Base-by-base conservation (phyloP, 2,888 invertebrate species). In the Tubulanus polymorphus region DNA sequence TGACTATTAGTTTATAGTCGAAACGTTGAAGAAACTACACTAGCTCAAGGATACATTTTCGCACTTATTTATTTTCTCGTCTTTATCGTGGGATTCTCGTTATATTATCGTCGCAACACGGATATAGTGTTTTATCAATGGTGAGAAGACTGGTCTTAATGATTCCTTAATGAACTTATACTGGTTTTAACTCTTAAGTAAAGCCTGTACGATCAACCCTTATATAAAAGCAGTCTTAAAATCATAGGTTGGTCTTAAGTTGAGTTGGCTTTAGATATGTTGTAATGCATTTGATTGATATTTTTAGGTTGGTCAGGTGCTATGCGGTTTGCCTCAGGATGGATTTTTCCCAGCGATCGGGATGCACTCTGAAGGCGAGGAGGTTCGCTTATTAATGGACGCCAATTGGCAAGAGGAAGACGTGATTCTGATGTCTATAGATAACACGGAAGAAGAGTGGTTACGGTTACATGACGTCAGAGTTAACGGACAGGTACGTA, bases 391-490 rank as follows among this genome's bases (percentile, higher is more conserved):
- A 20, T 61, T 67, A 37, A 65, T 76, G 27, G 75, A 79, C 52
- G 73, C 76, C 2, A 66, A 72, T 32, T 80, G 79, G 78, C 67
- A 71, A 12, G 71, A 74, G 20, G 77, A 78, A 53, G 81, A 81
- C 56, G 75, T 80, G 49, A 77, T 76, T 35, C 74, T 77, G 54
- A 82, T 82, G 82, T 78, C 81, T 32, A 76, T 82, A 15, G 82
- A 82, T 63, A 79, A 76, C 56, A 76, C 78, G 51, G 82, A 82
- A 64, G 82, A 82, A 29, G 81, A 81, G 28, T 83, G 82, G 82
- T 75, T 78, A 10, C 64, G 82, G 28, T 70, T 82, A 30, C 80
- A 81, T 65, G 81, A 82, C 63, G 74, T 83, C 55, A 68, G 76
- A 47, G 70, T 81, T 27, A 81, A 80, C 68, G 82, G 81, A 54